Evolutionary conservation across 2,113 vertebrate species (phyloP).

Genomic region (Bubo blakistoni): DNA sequence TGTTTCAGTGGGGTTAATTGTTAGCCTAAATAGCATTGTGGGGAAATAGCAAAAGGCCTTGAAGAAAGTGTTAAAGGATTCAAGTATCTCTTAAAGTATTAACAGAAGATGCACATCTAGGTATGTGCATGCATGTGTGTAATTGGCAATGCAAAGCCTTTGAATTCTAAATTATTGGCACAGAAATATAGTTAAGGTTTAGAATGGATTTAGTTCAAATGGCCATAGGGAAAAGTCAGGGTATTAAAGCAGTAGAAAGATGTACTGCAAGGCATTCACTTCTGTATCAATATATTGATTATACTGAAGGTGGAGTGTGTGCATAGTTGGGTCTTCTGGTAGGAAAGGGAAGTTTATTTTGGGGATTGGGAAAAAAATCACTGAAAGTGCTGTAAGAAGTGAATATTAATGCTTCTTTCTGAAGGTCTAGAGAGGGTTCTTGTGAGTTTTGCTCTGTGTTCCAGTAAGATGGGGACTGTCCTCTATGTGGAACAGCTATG

Average conservation of each 20-base stretch:
- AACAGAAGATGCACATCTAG: background rate
- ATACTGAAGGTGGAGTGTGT: background rate
- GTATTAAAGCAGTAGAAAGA: background rate
- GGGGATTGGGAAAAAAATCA: background rate
- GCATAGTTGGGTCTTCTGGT: background rate
- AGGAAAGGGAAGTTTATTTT: background rate
- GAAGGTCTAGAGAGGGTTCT: background rate
- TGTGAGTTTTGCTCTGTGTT: background rate
- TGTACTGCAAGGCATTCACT: background rate
- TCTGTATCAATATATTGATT: background rate
- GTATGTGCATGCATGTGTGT: background rate
- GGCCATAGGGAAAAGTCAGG: background rate
- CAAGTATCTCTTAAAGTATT: background rate
- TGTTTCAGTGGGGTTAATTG: background rate
- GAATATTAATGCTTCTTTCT: background rate
- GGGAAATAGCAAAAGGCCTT: background rate
- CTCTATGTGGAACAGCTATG: background rate
- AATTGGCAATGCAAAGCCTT: conserved; percentile 3
- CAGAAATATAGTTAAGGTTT: background rate
- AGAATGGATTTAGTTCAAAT: background rate
- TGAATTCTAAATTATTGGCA: conserved; percentile 17
- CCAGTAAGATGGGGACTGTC: background rate
- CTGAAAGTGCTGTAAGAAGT: background rate
- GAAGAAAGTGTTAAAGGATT: background rate
- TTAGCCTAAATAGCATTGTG: background rate